phyloP scores from a whole-genome alignment of 1,140 invertebrate species.

The Rhopalosiphum padi region DNA sequence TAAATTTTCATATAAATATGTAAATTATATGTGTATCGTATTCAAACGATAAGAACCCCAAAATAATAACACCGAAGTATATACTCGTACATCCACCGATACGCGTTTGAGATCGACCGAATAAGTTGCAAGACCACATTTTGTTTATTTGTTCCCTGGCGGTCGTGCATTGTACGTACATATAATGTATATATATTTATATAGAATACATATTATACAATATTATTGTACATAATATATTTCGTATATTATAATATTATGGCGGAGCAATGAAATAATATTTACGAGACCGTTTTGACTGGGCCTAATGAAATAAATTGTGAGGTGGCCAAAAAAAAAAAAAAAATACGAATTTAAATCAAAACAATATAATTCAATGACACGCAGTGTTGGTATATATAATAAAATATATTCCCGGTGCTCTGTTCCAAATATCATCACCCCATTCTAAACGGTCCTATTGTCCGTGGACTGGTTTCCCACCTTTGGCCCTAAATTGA shows the following conservation, averaged over 20 bases:
- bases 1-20: not conserved
- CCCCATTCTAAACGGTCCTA: slow-evolving; percentile 44
- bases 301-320: slow-evolving; percentile 32
- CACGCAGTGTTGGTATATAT: not conserved
- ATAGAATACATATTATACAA: not conserved
- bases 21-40: not conserved
- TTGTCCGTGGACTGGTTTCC: slow-evolving; percentile 44
- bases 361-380: slow-evolving; percentile 41
- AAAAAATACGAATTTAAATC: slow-evolving; percentile 25
- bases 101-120: not conserved
- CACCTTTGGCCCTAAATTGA: slow-evolving; percentile 40
- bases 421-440: slow-evolving; percentile 32
- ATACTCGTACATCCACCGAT: not conserved
- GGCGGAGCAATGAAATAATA: slow-evolving; percentile 21
- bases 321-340: not conserved
- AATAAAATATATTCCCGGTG: not conserved
- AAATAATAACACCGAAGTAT: not conserved
- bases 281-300: slow-evolving; percentile 44
- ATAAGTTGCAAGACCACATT: not conserved
- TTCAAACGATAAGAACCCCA: not conserved
- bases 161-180: not conserved
- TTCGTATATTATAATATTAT: not conserved
- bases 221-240: not conserved
- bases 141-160: not conserved
- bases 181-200: too few relatives aligned